Evolutionary conservation across 2,113 vertebrate genomes (phyloP).

Genomic region (Aphyosemion australe): DNA sequence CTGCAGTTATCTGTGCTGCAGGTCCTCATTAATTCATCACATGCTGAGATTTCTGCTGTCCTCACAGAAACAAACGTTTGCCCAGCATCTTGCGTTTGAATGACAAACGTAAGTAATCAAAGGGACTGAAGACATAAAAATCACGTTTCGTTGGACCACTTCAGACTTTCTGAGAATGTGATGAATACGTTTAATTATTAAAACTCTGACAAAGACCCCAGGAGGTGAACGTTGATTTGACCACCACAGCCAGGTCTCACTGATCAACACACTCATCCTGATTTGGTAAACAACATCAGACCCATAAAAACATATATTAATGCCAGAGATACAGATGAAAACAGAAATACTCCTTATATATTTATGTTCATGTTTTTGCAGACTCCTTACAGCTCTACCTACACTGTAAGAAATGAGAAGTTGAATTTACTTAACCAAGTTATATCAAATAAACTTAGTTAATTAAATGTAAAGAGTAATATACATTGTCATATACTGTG

Average conservation of each 20-base stretch:
- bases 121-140: no score
- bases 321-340: no score
- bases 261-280: not conserved
- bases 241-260: not conserved
- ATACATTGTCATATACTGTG: no score
- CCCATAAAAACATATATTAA: no score
- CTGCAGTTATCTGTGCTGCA: not conserved
- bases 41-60: not conserved
- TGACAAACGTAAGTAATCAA: no score
- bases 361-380: no score
- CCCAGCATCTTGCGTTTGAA: not conserved
- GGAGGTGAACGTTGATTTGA: not conserved
- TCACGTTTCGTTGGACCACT: not conserved
- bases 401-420: no score
- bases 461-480: no score
- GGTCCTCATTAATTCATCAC: not conserved
- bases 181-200: not conserved
- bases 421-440: no score
- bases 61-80: not conserved
- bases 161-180: not conserved
- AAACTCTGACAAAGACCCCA: not conserved
- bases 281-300: not conserved
- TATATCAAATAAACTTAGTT: no score
- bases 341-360: no score
- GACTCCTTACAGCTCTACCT: no score